Base-by-base conservation (phyloP, 1,140 invertebrate species). In the Procambarus virginalis region DNA sequence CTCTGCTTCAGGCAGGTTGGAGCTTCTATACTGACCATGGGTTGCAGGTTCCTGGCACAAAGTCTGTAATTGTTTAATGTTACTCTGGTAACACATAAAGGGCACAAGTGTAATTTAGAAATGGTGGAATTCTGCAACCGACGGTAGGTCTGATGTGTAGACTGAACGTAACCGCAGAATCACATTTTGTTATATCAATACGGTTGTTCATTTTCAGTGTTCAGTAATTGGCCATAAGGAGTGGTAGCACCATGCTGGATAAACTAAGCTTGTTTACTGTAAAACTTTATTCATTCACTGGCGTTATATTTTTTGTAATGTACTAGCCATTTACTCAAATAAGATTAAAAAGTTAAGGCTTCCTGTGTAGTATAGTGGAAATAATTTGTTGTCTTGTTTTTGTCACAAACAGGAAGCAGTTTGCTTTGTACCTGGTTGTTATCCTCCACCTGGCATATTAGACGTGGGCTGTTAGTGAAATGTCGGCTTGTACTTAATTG, bases 111-210 rank as follows among this genome's bases (percentile, higher is more conserved):
- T 55, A 70, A 70, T 84, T 84, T 73, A 70, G 82, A 70, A 84
- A 68, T 84, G 82, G 64, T 84, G 82, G 58, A 84, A 68, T 84
- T 84, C 82, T 84, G 82, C 82, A 49, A 84, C 68, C 82, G 58
- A 49, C n/a, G 68, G 60, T 60, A 84, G 82, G 82, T 84, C 82
- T 84, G 68, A 84, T 22, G 48, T 84, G 82, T 84, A 73, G 82
- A 73, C 68, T 84, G 82, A 86, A 78, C 55, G 76, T 79, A 79
- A 86, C 75, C 75, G 76, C 84, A 86, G 84, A 86, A 86, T 86
- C 84, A 86, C 84, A 86, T 78, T 86, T 86, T 86, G 84, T 86
- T 86, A 86, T 86, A 86, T 86, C n/a, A 60, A 78, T 58, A 78
- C 60, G 55, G 76, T 78, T 78, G 84, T 86, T 77, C n/a, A 46